Evolutionary conservation across 2,113 vertebrate genomes (phyloP).

Genomic region (Tragelaphus imberbis): DNA sequence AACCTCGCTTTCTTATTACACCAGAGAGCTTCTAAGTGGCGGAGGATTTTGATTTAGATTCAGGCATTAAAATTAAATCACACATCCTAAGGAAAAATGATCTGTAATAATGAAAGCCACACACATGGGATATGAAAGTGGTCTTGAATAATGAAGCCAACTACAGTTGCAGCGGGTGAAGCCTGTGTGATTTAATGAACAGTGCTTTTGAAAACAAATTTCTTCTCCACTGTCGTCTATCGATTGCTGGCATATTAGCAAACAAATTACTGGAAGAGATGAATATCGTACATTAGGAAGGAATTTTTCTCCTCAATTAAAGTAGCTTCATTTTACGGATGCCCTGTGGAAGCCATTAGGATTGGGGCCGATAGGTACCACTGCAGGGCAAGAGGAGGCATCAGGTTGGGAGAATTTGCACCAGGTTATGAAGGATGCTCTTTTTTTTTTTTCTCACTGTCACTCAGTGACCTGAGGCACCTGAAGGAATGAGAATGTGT

Average conservation of each 20-base stretch:
- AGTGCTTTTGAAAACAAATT: conserved; percentile 70
- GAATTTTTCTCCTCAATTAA: conserved; percentile 55
- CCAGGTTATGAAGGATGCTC: neutral
- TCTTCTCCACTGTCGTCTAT: conserved; percentile 62
- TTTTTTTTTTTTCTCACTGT: neutral
- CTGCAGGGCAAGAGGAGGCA: neutral
- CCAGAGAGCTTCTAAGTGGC: conserved; percentile 76
- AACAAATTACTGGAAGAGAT: conserved; percentile 67
- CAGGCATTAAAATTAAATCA: conserved; percentile 83
- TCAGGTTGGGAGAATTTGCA: neutral
- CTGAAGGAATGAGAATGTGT: neutral
- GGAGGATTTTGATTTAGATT: conserved; percentile 81
- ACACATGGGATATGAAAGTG: conserved; percentile 72
- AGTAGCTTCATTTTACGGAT: conserved; percentile 17
- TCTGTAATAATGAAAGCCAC: conserved; percentile 77
- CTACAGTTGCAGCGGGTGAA: conserved; percentile 43
- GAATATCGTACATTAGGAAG: conserved; percentile 54
- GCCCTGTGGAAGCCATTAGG: neutral
- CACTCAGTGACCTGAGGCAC: neutral
- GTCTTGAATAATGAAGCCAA: conserved; percentile 77
- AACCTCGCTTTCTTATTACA: conserved; percentile 71
- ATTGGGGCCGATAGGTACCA: neutral
- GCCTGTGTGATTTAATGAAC: conserved; percentile 72
- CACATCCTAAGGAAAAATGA: conserved; percentile 80
- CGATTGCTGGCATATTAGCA: conserved; percentile 69